A percentile compares a stretch with the other conserved stretches of the same genome.
Conservation (phyloP, 1,140 invertebrate species). For the Lineus longissimus region DNA sequence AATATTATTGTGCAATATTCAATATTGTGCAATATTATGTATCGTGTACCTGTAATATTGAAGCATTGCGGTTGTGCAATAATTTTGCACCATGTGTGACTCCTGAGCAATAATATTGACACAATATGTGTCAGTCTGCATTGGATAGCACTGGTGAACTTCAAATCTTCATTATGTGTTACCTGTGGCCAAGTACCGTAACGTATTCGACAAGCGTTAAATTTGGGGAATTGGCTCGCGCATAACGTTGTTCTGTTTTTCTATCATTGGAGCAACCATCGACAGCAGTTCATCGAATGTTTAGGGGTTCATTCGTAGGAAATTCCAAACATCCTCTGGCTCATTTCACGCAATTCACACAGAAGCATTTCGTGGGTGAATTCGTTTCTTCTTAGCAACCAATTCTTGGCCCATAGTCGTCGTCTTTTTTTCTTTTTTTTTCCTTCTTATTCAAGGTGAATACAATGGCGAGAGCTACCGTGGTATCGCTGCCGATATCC, state of each 20-base stretch:
- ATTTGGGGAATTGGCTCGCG: not conserved
- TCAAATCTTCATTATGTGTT: conserved; percentile 2
- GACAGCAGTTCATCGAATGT: not conserved
- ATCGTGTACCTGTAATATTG: no score
- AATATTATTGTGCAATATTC: no score
- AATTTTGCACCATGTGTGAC: no score
- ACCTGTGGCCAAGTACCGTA: not conserved
- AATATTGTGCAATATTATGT: no score
- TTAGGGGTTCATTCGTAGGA: not conserved
- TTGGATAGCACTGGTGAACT: not conserved
- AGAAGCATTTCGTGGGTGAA: not conserved
- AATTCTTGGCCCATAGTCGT: not conserved
- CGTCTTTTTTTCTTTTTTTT: not conserved
- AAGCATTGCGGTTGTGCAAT: no score
- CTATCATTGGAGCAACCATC: not conserved
- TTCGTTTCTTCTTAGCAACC: not conserved
- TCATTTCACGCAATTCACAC: not conserved
- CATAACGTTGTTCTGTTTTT: not conserved
- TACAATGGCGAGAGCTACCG: conserved; percentile 1
- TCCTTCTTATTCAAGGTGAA: not conserved
- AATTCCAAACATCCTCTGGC: conserved; percentile 2
- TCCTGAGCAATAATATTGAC: no score
- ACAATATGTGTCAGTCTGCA: no score
- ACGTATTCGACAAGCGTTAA: no score
- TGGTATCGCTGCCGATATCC: no score